These are phyloP conservation scores for Podiceps cristatus DNA, from an alignment of 2,113 vertebrate genomes.

Conservation along the genomic window DNA sequence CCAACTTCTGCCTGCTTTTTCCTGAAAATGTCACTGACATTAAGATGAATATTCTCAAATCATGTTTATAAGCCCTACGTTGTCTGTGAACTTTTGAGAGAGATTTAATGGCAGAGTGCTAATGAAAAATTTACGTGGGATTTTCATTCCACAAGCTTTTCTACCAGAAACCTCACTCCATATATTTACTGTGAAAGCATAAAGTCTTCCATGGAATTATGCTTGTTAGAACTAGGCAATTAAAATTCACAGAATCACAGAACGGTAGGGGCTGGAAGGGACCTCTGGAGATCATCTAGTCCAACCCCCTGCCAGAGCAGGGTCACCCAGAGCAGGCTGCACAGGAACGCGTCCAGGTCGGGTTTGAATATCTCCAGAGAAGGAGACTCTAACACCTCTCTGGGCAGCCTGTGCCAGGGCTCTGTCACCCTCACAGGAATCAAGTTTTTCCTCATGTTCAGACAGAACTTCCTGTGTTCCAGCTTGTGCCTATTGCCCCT, in stretches of 20 bases:
- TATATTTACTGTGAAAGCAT: conserved; percentile 10
- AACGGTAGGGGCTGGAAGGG: too few relatives aligned
- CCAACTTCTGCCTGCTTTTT: conserved; percentile 10
- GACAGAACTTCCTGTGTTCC: too few relatives aligned
- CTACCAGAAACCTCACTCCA: neutral
- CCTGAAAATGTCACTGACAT: conserved; percentile 19
- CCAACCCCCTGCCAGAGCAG: too few relatives aligned
- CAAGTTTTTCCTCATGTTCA: too few relatives aligned
- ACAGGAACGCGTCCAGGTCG: too few relatives aligned
- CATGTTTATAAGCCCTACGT: conserved; percentile 3
- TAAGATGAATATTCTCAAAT: conserved; percentile 13
- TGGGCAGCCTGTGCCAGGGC: too few relatives aligned
- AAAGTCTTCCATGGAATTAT: neutral
- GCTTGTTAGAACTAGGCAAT: neutral
- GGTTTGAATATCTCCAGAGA: too few relatives aligned
- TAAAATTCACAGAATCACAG: neutral
- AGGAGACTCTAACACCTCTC: too few relatives aligned
- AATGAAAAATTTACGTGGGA: conserved; percentile 6
- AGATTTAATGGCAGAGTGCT: neutral
- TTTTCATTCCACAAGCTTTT: neutral
- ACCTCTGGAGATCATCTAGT: too few relatives aligned
- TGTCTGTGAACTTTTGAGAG: neutral
- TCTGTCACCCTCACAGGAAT: too few relatives aligned
- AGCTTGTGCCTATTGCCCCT: too few relatives aligned
- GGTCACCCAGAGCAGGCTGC: too few relatives aligned